phyloP scores from a whole-genome alignment of 2,113 vertebrate species.

The Sarotherodon lohbergeri region DNA sequence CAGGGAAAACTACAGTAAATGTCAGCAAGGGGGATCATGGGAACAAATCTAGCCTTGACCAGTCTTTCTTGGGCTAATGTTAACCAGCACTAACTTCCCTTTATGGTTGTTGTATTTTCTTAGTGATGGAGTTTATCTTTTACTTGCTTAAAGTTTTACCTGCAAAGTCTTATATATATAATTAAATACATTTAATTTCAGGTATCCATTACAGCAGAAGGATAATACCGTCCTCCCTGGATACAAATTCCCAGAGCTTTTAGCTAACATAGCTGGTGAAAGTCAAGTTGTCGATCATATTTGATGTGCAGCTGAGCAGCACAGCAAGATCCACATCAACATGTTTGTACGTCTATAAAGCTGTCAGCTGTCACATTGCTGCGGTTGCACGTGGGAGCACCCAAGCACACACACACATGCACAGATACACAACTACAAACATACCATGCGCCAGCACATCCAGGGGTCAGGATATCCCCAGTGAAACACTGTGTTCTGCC shows the following conservation, averaged over 20 bases:
- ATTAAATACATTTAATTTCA: neutral
- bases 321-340: neutral
- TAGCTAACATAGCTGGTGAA: neutral
- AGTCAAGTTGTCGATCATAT: neutral
- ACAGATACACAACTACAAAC: neutral
- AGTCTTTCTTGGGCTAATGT: neutral
- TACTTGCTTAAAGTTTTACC: neutral
- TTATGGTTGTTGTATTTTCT: neutral
- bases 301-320: neutral
- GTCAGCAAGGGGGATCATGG: neutral
- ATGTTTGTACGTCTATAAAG: neutral
- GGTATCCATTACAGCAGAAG: fast-evolving
- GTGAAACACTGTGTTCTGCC: neutral
- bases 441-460: neutral
- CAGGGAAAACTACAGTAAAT: neutral
- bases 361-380: neutral
- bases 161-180: neutral
- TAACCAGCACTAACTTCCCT: neutral
- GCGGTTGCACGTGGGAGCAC: neutral
- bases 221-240: neutral
- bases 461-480: neutral
- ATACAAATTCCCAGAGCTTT: neutral
- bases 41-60: neutral
- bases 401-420: neutral
- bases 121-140: neutral